A percentile compares a stretch with the other conserved stretches of the same genome.
Conservation (phyloP, 2,113 vertebrate genomes). For the Polyodon spathula region DNA sequence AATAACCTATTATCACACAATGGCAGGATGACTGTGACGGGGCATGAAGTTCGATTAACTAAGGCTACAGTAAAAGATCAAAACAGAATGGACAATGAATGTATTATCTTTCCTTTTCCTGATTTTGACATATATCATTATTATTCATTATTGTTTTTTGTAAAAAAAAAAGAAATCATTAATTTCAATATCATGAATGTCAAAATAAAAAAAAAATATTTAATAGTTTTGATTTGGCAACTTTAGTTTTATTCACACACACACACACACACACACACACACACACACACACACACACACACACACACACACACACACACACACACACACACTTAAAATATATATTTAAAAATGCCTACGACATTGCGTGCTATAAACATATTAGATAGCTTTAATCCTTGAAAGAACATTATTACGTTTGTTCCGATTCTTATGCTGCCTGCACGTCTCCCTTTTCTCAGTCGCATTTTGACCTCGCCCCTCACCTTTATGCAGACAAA, state of each 20-base stretch:
- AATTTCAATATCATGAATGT: no score
- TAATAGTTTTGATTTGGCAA: no score
- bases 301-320: not conserved
- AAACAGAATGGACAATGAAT: constrained; percentile 10
- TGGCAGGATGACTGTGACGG: constrained; percentile 13
- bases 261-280: constrained; percentile 23
- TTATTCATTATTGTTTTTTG: no score
- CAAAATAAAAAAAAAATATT: no score
- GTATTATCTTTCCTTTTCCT: not conserved
- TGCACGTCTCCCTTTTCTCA: no score
- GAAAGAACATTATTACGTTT: no score
- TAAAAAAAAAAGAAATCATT: no score
- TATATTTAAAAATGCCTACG: constrained; percentile 25
- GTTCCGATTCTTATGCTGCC: no score
- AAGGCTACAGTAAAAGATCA: constrained; percentile 14
- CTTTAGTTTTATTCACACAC: constrained; percentile 1
- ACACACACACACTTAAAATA: constrained; percentile 25
- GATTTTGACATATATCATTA: not conserved
- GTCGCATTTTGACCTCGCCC: no score
- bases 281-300: constrained; percentile 19
- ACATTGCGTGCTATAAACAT: constrained; percentile 2
- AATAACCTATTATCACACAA: constrained; percentile 57
- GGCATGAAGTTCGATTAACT: constrained; percentile 35
- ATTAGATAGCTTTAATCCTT: no score
- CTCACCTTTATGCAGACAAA: no score